Conservation (phyloP, 2,113 vertebrate species). For the Gymnogyps californianus region DNA sequence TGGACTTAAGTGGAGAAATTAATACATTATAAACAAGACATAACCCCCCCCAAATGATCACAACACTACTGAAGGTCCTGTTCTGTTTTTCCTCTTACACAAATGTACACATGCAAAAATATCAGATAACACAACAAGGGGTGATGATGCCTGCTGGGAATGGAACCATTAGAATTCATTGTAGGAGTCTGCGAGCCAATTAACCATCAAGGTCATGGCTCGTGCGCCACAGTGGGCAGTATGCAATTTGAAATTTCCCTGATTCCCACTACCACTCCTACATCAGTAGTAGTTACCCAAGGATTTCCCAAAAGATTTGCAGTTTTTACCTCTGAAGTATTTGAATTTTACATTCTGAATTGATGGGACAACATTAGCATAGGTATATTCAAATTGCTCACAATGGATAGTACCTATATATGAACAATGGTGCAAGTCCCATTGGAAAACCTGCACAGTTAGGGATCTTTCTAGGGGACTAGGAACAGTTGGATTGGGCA, state of each 20-base stretch:
- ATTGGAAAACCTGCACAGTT: neutral
- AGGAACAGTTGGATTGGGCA: neutral
- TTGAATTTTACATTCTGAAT: fast-evolving
- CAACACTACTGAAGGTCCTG: neutral
- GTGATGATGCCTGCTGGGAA: neutral
- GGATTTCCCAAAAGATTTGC: neutral
- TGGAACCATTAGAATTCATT: neutral
- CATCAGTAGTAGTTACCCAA: neutral
- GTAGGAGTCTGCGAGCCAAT: neutral
- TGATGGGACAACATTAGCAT: neutral
- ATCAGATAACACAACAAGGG: neutral
- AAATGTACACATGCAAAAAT: neutral
- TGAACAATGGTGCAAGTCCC: neutral
- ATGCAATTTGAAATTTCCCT: neutral
- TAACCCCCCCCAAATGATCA: neutral
- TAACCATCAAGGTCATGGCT: neutral
- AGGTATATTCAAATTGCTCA: neutral
- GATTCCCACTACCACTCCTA: neutral
- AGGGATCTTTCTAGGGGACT: neutral
- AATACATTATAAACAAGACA: neutral
- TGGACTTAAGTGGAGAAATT: neutral
- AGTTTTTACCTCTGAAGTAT: neutral
- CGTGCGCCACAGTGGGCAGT: no score
- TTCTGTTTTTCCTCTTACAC: neutral
- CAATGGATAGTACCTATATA: neutral